phyloP scores from a whole-genome alignment of 2,797 vertebrate genomes.

The Xerus rutilus region DNA sequence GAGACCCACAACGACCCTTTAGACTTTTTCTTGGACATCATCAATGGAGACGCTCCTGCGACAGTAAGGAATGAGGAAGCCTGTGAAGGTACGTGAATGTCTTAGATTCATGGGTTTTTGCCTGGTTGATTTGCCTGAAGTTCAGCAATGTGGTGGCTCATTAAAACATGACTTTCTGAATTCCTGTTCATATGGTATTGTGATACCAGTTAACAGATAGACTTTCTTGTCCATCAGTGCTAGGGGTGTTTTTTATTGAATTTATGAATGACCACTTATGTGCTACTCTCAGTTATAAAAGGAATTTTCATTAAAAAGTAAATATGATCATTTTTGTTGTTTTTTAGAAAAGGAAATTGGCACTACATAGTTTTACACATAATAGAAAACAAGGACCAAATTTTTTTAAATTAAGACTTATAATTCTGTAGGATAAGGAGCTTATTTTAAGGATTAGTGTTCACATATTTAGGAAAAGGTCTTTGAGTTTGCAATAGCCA shows the following conservation, averaged over 20 bases:
- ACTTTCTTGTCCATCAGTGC: background rate
- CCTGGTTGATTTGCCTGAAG: background rate
- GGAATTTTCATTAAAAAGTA: no score
- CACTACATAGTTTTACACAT: no score
- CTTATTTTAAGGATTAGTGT: conserved; percentile 2
- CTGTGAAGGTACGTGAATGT: conserved; percentile 79
- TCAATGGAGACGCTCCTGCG: conserved; percentile 88
- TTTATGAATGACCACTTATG: background rate
- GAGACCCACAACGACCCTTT: conserved; percentile 96
- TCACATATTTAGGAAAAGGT: background rate
- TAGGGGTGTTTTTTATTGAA: background rate
- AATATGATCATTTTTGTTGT: no score
- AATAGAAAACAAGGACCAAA: no score
- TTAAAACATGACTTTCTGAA: no score
- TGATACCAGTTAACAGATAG: no score
- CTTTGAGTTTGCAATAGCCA: background rate
- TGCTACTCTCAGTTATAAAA: no score
- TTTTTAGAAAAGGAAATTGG: no score
- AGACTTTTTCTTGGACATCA: conserved; percentile 96
- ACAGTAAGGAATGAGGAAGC: conserved; percentile 81
- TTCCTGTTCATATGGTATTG: no score
- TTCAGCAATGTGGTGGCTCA: background rate
- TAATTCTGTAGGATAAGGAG: background rate
- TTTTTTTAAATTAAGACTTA: no score
- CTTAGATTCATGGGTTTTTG: background rate